A percentile compares a stretch with the other conserved stretches of the same genome.
phyloP scores from a whole-genome alignment of 1,140 invertebrate genomes.

The Aphaenogaster ashmeadi region DNA sequence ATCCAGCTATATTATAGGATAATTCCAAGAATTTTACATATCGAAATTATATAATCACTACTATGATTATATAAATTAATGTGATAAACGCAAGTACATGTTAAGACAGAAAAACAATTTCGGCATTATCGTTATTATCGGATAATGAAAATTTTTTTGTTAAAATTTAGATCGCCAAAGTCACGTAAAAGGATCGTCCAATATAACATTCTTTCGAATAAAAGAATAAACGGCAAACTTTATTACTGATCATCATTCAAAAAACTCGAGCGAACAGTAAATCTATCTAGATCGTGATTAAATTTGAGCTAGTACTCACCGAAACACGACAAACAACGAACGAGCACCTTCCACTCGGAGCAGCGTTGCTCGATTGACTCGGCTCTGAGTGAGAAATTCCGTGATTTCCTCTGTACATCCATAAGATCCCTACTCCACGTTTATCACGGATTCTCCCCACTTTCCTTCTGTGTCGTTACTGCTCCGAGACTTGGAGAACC shows the following conservation, averaged over 20 bases:
- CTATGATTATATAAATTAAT: neutral
- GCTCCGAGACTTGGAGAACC: neutral
- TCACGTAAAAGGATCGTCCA: neutral
- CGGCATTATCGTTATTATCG: neutral
- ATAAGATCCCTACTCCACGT: conserved; percentile 32
- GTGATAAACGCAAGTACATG: neutral
- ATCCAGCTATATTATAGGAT: neutral
- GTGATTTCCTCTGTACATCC: conserved; percentile 37
- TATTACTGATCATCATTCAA: neutral
- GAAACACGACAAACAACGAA: neutral
- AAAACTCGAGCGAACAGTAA: neutral
- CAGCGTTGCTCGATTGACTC: conserved; percentile 11
- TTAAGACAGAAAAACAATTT: neutral
- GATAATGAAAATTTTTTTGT: neutral
- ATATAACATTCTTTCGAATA: neutral
- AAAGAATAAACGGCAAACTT: neutral
- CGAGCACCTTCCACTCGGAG: conserved; percentile 22
- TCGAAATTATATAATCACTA: conserved; percentile 11
- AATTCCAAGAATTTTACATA: neutral
- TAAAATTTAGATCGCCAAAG: neutral
- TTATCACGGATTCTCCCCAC: conserved; percentile 65
- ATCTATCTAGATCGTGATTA: neutral
- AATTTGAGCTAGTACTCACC: conserved; percentile 31
- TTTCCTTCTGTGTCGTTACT: neutral
- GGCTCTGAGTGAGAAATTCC: neutral